Conservation (phyloP, 1,140 invertebrate genomes). For the Acarapis woodi region DNA sequence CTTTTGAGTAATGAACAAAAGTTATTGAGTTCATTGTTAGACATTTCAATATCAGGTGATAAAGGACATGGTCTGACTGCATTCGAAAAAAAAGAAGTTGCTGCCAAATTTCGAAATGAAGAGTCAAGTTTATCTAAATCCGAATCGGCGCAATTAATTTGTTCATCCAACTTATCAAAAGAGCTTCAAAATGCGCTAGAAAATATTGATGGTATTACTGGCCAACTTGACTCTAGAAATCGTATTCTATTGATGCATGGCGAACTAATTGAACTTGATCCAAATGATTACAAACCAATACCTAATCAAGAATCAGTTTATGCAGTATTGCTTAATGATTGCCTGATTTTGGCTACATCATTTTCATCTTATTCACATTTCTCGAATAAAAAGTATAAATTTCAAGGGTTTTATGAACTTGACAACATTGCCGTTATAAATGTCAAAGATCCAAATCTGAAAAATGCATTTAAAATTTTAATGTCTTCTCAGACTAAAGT, state of each 20-base stretch:
- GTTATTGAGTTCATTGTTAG: constrained; percentile 43
- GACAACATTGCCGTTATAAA: constrained; percentile 80
- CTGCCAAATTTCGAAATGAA: not conserved
- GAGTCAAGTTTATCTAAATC: not conserved
- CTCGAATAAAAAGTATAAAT: constrained; percentile 39
- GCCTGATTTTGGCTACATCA: constrained; percentile 40
- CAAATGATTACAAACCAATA: constrained; percentile 48
- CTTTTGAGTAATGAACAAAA: constrained; percentile 74
- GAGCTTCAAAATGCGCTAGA: constrained; percentile 49
- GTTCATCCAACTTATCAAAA: constrained; percentile 15
- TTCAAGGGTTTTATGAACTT: constrained; percentile 62
- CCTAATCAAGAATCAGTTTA: constrained; percentile 35
- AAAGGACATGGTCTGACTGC: constrained; percentile 21
- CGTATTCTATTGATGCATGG: constrained; percentile 56
- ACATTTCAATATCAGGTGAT: constrained; percentile 36
- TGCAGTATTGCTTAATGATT: constrained; percentile 73
- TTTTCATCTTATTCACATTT: constrained; percentile 20
- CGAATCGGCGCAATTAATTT: not conserved
- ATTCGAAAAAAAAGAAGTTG: constrained; percentile 19
- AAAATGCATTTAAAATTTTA: constrained; percentile 71
- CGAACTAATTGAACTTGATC: constrained; percentile 59
- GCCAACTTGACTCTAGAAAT: constrained; percentile 34
- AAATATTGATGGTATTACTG: constrained; percentile 58
- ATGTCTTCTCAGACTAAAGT: constrained; percentile 54
- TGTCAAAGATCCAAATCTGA: constrained; percentile 35